Conservation (phyloP, 2,888 invertebrate genomes). For the Harpalus rufipes region DNA sequence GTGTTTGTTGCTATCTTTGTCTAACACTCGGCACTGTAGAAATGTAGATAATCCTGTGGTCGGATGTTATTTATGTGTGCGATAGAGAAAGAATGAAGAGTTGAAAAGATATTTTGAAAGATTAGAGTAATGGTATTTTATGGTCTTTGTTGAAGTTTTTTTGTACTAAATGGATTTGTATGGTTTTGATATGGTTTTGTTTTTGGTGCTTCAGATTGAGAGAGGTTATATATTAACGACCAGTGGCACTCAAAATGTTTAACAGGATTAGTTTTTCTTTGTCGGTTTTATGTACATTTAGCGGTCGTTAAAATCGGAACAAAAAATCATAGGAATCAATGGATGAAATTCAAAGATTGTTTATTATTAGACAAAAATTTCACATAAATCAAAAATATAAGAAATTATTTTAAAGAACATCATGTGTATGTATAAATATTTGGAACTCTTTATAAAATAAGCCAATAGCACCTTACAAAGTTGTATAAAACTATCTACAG, state of each 20-base stretch:
- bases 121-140: slow-evolving; percentile 51
- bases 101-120: slow-evolving; percentile 53
- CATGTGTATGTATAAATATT: too few species aligned
- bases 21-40: background rate
- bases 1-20: slow-evolving; percentile 19
- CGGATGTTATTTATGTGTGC: slow-evolving; percentile 24
- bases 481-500: too few species aligned
- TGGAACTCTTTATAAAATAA: too few species aligned
- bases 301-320: too few species aligned
- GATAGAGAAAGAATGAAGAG: slow-evolving; percentile 18
- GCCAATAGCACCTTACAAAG: too few species aligned
- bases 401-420: too few species aligned
- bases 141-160: slow-evolving; percentile 31
- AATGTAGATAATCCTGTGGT: slow-evolving; percentile 6
- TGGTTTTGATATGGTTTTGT: slow-evolving; percentile 52
- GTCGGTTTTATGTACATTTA: background rate
- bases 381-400: too few species aligned
- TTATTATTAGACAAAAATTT: too few species aligned
- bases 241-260: slow-evolving; percentile 22
- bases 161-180: slow-evolving; percentile 45
- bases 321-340: too few species aligned
- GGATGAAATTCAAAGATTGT: too few species aligned
- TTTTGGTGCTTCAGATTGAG: slow-evolving; percentile 10
- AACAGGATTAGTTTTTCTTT: background rate
- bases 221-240: slow-evolving; percentile 18